A percentile compares a stretch with the other conserved stretches of the same genome.
Evolutionary conservation across 2,797 vertebrate genomes (phyloP).

Genomic region (Euphonia xanthogaster): DNA sequence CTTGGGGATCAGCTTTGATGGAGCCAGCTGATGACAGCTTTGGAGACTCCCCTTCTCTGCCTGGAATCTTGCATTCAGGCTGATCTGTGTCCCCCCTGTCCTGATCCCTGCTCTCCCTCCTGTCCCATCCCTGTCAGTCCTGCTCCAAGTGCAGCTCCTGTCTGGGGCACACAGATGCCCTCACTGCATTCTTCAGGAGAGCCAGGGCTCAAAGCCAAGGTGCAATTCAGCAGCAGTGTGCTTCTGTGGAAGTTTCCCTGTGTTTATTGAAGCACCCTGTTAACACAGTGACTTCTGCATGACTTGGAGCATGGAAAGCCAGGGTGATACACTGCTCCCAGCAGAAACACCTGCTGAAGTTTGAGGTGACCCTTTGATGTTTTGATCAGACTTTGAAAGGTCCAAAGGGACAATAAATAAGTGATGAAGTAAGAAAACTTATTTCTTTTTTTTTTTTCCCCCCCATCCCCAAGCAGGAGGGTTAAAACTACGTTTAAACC

Average conservation of each 20-base stretch:
- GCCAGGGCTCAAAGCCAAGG: neutral
- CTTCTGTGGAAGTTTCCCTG: neutral
- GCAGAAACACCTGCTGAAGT: neutral
- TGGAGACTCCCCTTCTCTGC: neutral
- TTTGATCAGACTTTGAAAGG: neutral
- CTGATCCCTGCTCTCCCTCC: neutral
- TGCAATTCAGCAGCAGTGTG: neutral
- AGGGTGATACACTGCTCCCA: neutral
- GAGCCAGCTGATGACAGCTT: neutral
- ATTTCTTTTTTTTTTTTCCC: neutral
- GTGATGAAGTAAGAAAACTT: neutral
- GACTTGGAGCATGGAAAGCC: neutral
- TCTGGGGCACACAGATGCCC: neutral
- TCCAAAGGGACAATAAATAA: neutral
- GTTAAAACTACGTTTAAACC: neutral
- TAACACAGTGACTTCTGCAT: neutral
- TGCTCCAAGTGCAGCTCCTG: neutral
- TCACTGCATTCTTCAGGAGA: neutral
- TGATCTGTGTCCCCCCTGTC: neutral
- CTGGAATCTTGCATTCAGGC: neutral
- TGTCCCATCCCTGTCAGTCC: neutral
- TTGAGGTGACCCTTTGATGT: neutral
- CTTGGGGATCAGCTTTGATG: neutral
- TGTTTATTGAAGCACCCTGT: neutral
- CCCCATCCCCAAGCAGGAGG: neutral